Evolutionary conservation across 2,888 invertebrate species (phyloP).

Genomic region (Agelastica alni): DNA sequence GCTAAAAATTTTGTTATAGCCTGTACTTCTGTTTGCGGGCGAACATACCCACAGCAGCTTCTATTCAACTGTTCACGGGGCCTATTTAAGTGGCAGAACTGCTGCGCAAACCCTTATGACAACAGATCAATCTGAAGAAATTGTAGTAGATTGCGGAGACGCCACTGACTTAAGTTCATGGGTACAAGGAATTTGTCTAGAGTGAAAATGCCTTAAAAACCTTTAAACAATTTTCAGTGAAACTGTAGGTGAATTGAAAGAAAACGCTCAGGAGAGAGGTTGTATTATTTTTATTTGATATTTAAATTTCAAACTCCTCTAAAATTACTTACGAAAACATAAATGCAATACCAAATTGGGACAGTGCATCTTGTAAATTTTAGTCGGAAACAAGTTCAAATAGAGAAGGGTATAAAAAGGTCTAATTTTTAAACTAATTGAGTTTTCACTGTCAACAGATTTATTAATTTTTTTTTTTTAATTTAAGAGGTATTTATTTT

Average conservation of each 20-base stretch:
- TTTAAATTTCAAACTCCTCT: too few relatives aligned
- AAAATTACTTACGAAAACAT: too few relatives aligned
- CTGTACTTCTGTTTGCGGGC: conserved; percentile 86
- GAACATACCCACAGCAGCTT: conserved; percentile 94
- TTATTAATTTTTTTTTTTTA: too few relatives aligned
- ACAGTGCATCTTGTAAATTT: too few relatives aligned
- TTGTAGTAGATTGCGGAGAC: conserved; percentile 70
- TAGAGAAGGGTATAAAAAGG: too few relatives aligned
- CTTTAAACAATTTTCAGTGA: neutral
- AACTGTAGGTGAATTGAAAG: neutral
- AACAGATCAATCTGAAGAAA: conserved; percentile 64
- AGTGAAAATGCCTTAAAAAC: conserved; percentile 53
- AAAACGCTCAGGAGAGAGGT: neutral
- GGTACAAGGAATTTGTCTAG: conserved; percentile 85
- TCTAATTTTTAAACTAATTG: too few relatives aligned
- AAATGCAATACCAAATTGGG: too few relatives aligned
- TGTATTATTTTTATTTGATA: neutral
- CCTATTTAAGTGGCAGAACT: conserved; percentile 83
- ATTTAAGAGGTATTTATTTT: too few relatives aligned
- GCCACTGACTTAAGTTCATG: conserved; percentile 82
- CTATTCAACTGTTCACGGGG: conserved; percentile 95
- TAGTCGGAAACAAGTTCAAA: too few relatives aligned
- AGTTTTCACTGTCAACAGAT: too few relatives aligned
- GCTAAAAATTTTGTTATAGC: conserved; percentile 68
- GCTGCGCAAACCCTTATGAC: conserved; percentile 75